These are phyloP conservation scores for Carassius gibelio DNA, from an alignment of 2,113 vertebrate species.

Conservation along the genomic window DNA sequence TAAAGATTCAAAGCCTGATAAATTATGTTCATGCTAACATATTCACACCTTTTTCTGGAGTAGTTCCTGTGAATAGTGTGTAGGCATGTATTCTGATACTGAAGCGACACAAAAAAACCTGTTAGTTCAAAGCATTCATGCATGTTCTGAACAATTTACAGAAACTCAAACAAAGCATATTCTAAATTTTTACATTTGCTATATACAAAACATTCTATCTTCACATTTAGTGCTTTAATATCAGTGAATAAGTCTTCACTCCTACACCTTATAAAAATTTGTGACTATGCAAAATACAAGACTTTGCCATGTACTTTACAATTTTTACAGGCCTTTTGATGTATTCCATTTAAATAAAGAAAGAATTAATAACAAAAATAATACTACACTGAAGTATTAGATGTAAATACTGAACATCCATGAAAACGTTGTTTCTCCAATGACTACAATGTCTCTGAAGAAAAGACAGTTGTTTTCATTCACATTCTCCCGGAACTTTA, in stretches of 20 bases:
- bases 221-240: constrained; percentile 3
- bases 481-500: background rate
- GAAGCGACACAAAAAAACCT: background rate
- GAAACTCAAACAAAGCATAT: background rate
- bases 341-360: background rate
- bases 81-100: no score
- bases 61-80: no score
- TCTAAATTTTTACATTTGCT: background rate
- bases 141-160: background rate
- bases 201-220: constrained; percentile 12
- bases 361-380: background rate
- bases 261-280: background rate
- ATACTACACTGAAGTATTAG: background rate
- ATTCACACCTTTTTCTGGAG: no score
- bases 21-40: no score
- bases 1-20: no score
- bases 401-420: background rate
- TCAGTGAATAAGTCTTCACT: background rate
- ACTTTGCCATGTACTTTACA: constrained; percentile 18
- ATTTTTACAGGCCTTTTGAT: constrained; percentile 25
- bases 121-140: constrained; percentile 20
- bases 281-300: constrained; percentile 8
- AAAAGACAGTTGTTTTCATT: background rate
- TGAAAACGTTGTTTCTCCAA: background rate
- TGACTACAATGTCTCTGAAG: background rate